Evolutionary conservation across 2,797 vertebrate species (phyloP).

Genomic region (Taenioides sp.): DNA sequence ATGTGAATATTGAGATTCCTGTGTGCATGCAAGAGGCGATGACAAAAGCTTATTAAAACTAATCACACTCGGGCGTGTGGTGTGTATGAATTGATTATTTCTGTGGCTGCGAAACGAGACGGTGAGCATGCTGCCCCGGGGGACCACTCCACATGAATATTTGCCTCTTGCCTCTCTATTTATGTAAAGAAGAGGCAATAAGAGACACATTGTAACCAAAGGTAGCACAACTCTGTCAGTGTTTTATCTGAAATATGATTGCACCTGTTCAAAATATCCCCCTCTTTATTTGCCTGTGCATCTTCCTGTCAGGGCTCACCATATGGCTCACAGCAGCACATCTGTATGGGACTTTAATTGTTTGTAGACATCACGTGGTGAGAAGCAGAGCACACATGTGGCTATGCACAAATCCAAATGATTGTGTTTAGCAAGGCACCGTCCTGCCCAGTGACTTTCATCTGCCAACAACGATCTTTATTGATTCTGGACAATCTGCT

Average conservation of each 20-base stretch:
- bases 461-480: conserved; percentile 70
- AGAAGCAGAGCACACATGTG: conserved; percentile 21
- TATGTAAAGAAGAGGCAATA: conserved; percentile 20
- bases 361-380: conserved; percentile 49
- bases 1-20: conserved; percentile 28
- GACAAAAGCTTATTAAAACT: conserved; percentile 65
- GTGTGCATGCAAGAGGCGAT: conserved; percentile 31
- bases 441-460: conserved; percentile 62
- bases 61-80: conserved; percentile 50
- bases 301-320: conserved; percentile 44
- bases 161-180: conserved; percentile 34
- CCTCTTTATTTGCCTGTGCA: conserved; percentile 24
- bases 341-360: conserved; percentile 67
- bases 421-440: conserved; percentile 60
- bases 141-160: conserved; percentile 43
- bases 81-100: conserved; percentile 61
- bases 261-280: conserved; percentile 2
- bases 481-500: conserved; percentile 70
- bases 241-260: conserved; percentile 21
- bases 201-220: conserved; percentile 6
- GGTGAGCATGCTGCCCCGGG: conserved; percentile 36
- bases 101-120: conserved; percentile 43
- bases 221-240: conserved; percentile 5
- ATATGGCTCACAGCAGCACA: conserved; percentile 54
- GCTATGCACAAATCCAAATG: conserved; percentile 58